Evolutionary conservation across 1,140 invertebrate genomes (phyloP).

Genomic region (Pogonus chalceus): DNA sequence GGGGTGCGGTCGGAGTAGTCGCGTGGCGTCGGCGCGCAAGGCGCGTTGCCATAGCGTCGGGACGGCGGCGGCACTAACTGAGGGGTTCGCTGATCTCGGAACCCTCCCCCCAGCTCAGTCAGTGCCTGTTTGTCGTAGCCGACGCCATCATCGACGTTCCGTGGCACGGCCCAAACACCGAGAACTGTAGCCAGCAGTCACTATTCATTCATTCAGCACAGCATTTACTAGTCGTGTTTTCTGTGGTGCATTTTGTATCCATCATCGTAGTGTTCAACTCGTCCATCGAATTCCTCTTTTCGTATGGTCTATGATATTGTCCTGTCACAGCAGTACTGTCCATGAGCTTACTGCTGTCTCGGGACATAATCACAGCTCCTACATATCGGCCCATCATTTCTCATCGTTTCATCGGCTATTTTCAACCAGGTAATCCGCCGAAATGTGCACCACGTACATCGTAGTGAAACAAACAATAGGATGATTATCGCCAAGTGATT

Average conservation of each 20-base stretch:
- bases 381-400: neutral
- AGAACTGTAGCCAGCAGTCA: neutral
- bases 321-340: conserved; percentile 86
- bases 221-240: conserved; percentile 10
- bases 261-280: conserved; percentile 15
- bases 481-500: neutral
- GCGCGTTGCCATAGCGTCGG: conserved; percentile 19
- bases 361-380: conserved; percentile 64
- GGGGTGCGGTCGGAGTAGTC: conserved; percentile 16
- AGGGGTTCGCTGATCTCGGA: conserved; percentile 6
- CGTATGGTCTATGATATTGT: conserved; percentile 70
- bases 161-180: neutral
- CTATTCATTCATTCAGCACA: conserved; percentile 10
- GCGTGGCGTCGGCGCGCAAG: conserved; percentile 17
- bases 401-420: neutral
- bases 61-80: conserved; percentile 16
- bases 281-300: conserved; percentile 23
- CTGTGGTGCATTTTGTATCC: conserved; percentile 12
- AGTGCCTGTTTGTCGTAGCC: conserved; percentile 7
- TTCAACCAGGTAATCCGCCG: neutral
- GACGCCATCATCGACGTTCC: neutral
- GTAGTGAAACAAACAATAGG: neutral
- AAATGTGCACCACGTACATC: neutral
- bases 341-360: conserved; percentile 69
- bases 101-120: conserved; percentile 10